phyloP scores from a whole-genome alignment of 2,113 vertebrate genomes.

The Onychostruthus taczanowskii region DNA sequence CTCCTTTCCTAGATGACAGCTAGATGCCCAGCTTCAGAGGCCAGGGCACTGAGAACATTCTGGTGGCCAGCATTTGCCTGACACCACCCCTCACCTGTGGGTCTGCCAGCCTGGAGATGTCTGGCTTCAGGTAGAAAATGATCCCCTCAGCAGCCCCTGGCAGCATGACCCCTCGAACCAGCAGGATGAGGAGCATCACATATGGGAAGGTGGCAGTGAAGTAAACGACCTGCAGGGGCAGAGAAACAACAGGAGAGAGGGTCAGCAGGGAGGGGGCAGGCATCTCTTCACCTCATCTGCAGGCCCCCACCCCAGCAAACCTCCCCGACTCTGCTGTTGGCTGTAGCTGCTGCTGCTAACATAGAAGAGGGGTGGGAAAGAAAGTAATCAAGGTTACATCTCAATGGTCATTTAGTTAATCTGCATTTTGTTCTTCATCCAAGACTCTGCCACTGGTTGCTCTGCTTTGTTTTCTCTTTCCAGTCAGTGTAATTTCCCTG shows the following conservation, averaged over 20 bases:
- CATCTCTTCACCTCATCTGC: neutral
- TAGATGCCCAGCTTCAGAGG: neutral
- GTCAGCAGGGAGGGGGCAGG: neutral
- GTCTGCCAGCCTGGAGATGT: constrained; percentile 84
- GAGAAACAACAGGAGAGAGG: neutral
- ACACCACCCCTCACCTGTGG: constrained; percentile 80
- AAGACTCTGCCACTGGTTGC: neutral
- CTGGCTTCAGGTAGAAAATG: constrained; percentile 91
- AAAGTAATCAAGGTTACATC: neutral
- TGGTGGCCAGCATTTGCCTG: neutral
- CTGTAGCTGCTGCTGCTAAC: neutral
- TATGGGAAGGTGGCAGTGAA: constrained; percentile 97
- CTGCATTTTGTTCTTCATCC: neutral
- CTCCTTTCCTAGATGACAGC: neutral
- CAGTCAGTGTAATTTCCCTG: neutral
- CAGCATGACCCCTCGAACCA: constrained; percentile 88
- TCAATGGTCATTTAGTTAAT: neutral
- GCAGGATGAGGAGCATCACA: constrained; percentile 87
- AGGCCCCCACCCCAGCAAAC: neutral
- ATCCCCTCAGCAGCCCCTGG: constrained; percentile 88
- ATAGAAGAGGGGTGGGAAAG: neutral
- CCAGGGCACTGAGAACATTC: neutral
- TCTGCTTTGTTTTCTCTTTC: neutral
- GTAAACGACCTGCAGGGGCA: constrained; percentile 85
- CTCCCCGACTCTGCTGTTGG: neutral